Conservation (phyloP, 2,888 invertebrate genomes). For the Troides oblongomaculatus region DNA sequence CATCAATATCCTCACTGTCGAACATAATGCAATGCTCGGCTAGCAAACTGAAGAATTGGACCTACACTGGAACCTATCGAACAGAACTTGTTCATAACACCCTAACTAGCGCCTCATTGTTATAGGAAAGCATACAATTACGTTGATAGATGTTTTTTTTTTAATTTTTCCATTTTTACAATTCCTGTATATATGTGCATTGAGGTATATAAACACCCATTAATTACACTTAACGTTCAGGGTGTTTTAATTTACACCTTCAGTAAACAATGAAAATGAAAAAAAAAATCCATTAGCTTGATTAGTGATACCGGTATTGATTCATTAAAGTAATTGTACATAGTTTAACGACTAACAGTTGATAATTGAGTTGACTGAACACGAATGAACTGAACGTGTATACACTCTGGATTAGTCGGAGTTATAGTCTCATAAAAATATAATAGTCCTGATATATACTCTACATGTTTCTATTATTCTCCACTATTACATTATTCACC, state of each 20-base stretch:
- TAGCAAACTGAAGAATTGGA: too few relatives aligned
- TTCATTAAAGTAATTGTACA: slow-evolving; percentile 25
- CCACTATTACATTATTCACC: too few relatives aligned
- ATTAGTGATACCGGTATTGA: slow-evolving; percentile 19
- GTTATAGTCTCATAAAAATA: slow-evolving; percentile 10
- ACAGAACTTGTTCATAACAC: too few relatives aligned
- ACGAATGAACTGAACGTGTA: slow-evolving; percentile 17
- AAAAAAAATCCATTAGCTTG: slow-evolving; percentile 10
- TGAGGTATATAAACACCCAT: too few relatives aligned
- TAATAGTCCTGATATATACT: not conserved
- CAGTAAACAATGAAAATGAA: not conserved
- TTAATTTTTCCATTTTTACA: too few relatives aligned
- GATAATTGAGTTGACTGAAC: slow-evolving; percentile 15
- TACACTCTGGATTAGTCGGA: slow-evolving; percentile 6
- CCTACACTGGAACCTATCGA: too few relatives aligned
- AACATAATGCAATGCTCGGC: too few relatives aligned
- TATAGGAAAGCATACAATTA: too few relatives aligned
- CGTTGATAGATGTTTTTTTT: too few relatives aligned
- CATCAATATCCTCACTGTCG: too few relatives aligned
- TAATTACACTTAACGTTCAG: not conserved
- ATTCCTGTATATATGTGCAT: too few relatives aligned
- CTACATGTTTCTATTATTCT: not conserved
- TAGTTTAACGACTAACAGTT: slow-evolving; percentile 9
- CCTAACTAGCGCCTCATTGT: too few relatives aligned
- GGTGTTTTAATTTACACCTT: not conserved